A percentile compares a stretch with the other conserved stretches of the same genome.
These are phyloP conservation scores for Crossaster papposus DNA, from an alignment of 53 echinoderm and acorn worm species.

Conservation along the genomic window DNA sequence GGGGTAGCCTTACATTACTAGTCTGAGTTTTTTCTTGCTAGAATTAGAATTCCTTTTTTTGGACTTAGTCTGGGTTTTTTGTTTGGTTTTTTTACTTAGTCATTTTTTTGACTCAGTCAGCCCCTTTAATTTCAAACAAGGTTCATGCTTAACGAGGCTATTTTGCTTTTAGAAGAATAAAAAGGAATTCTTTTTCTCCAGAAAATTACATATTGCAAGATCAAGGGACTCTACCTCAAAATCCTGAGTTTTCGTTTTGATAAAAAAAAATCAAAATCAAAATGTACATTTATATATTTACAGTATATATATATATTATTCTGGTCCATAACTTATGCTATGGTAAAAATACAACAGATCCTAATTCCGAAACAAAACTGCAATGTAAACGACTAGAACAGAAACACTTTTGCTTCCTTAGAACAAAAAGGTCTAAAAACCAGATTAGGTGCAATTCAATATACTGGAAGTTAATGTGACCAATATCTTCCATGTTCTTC, in stretches of 20 bases:
- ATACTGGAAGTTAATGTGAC: background rate
- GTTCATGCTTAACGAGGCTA: too few species aligned
- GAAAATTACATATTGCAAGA: background rate
- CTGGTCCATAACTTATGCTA: slow-evolving; percentile 2
- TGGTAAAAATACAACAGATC: background rate
- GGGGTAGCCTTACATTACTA: too few species aligned
- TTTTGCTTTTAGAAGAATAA: background rate
- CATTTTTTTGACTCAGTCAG: too few species aligned
- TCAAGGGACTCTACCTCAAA: background rate
- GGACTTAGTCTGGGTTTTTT: too few species aligned
- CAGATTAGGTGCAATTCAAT: background rate
- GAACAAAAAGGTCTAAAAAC: background rate
- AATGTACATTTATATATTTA: slow-evolving; percentile 17
- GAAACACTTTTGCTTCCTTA: background rate
- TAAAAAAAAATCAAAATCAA: background rate
- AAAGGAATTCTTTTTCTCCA: background rate
- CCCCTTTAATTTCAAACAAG: too few species aligned
- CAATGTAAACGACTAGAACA: background rate
- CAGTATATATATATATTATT: slow-evolving; percentile 25
- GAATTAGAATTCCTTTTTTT: too few species aligned
- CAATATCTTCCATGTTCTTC: background rate
- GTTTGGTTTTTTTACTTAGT: too few species aligned
- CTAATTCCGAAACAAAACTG: background rate
- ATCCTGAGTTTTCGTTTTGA: background rate
- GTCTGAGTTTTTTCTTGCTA: too few species aligned